Base-by-base conservation (phyloP, 2,113 vertebrate genomes). In the Nerophis lumbriciformis region DNA sequence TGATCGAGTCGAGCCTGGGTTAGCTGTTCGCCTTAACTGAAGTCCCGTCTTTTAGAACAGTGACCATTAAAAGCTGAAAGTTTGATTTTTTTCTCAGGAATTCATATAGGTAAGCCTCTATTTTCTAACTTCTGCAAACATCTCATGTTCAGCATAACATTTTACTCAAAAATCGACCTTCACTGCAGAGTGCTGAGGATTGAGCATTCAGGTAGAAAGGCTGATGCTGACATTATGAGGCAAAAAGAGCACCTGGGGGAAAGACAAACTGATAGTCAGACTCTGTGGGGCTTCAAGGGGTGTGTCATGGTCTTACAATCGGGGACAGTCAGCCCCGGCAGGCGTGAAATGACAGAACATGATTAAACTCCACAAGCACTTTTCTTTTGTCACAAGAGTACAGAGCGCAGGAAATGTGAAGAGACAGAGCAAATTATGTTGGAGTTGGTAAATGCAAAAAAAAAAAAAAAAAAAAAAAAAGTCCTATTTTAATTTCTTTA, bases 341-440 rank as follows among this genome's bases (percentile, higher is more conserved):
- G 65, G 62, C 68, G 1, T 61, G 64, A 45, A 59, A 70, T 37
- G 69, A 51, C 68, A 54, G 65, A 59, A 74, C 63, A 56, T 52
- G 59, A 73, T 82, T 77, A 83, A 72, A 75, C 64, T 66, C 61
- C 72, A 6, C 44, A 61, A 66, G 76, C 72, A 51, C 36, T 51
- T 51, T 56, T 72, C 28, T 8, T 1, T 52, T 59, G 68, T 62
- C 68, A 71, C 35, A 3, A 48, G 47, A 15, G 6, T 14, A 48
- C 14, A 13, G 5, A 48, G 0, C 12, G n/a, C 6, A 14, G 12
- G 6, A 48, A 13, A 14, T 6, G 9, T 48, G 47, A 39, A 3
- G 38, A 19, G 10, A 51, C 9, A 58, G 2, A 28, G 12, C 13
- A 39, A 4, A 28, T 28, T 28, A 28, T 28, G 28, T 28, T 28